Conservation (phyloP, 2,797 vertebrate species). For the Notamacropus eugenii region DNA sequence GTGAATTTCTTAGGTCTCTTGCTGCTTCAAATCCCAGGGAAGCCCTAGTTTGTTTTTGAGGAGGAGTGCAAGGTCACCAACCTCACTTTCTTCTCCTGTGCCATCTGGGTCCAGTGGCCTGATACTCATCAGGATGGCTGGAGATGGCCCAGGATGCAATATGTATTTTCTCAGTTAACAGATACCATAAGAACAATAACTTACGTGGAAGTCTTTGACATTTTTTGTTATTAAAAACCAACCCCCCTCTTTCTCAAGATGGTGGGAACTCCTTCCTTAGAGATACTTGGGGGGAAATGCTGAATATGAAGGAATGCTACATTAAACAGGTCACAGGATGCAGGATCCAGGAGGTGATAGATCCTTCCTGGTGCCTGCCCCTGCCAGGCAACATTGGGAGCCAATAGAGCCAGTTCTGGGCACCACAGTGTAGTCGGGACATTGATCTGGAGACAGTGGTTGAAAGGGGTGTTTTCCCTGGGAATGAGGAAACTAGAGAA, state of each 20-base stretch:
- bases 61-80: too few species aligned
- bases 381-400: neutral
- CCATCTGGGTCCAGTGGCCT: too few species aligned
- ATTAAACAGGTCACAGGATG: neutral
- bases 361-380: too few species aligned
- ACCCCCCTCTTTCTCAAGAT: neutral
- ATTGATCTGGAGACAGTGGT: neutral
- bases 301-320: neutral
- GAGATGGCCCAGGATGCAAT: too few species aligned
- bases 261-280: neutral
- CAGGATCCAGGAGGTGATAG: neutral
- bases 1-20: too few species aligned
- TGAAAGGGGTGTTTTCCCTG: neutral
- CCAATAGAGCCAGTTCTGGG: neutral
- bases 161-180: neutral
- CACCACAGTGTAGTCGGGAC: neutral
- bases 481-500: neutral
- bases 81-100: too few species aligned
- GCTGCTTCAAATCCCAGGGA: too few species aligned
- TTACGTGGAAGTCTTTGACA: neutral
- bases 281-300: neutral
- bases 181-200: neutral
- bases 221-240: neutral
- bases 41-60: too few species aligned
- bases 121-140: too few species aligned